These are phyloP conservation scores for Xenops minutus DNA, from an alignment of 2,797 vertebrate species.

Conservation along the genomic window DNA sequence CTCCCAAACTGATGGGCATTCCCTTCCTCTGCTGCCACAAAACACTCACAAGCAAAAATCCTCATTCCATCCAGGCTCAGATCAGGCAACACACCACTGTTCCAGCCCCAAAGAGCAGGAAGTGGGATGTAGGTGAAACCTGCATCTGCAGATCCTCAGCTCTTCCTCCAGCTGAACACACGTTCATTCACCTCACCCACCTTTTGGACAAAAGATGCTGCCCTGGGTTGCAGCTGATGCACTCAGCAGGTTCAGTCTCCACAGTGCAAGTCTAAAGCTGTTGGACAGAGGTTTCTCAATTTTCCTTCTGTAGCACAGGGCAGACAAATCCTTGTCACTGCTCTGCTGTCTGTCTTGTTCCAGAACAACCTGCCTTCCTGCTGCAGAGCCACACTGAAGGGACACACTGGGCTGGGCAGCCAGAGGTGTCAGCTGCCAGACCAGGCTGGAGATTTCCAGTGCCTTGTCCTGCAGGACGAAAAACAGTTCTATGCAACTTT, in stretches of 20 bases:
- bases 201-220: background rate
- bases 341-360: background rate
- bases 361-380: background rate
- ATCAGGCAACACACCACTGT: background rate
- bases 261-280: background rate
- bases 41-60: background rate
- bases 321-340: background rate
- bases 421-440: background rate
- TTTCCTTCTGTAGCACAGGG: background rate
- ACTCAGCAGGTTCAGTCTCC: background rate
- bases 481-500: background rate
- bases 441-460: background rate
- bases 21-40: background rate
- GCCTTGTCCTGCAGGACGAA: background rate
- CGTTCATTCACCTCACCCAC: rapidly evolving
- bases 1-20: background rate
- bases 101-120: background rate
- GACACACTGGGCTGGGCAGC: background rate
- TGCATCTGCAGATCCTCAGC: background rate
- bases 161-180: background rate
- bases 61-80: rapidly evolving
- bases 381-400: rapidly evolving
- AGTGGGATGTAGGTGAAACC: background rate
- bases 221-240: background rate
- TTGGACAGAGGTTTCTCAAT: background rate